A percentile compares a stretch with the other conserved stretches of the same genome.
These are phyloP conservation scores for Ploceus nigricollis DNA, from an alignment of 2,113 vertebrate genomes.

Conservation along the genomic window DNA sequence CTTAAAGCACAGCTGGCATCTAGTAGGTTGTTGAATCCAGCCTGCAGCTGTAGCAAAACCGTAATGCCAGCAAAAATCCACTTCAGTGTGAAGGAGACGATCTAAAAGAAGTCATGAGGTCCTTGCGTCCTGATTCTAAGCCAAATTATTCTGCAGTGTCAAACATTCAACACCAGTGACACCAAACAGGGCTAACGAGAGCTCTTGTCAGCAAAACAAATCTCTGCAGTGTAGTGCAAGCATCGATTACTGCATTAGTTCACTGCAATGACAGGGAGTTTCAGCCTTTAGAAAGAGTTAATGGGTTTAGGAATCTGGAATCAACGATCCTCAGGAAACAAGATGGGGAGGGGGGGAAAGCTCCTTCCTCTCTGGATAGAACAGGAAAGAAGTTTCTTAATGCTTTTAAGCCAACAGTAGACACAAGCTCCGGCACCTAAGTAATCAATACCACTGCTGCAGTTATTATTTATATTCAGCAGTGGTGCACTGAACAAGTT, in stretches of 20 bases:
- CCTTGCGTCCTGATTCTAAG: conserved; percentile 48
- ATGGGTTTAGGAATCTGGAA: conserved; percentile 16
- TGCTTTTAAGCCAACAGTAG: background rate
- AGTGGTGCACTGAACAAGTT: background rate
- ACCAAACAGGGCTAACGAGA: conserved; percentile 54
- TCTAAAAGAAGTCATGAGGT: conserved; percentile 10
- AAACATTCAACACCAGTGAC: conserved; percentile 37
- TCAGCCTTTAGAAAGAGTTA: background rate
- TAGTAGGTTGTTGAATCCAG: conserved; percentile 55
- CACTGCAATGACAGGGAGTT: conserved; percentile 26
- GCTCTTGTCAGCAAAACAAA: conserved; percentile 71
- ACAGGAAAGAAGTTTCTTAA: background rate
- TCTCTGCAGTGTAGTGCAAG: conserved; percentile 73
- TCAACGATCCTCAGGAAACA: conserved; percentile 37
- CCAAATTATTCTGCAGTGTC: conserved; percentile 64
- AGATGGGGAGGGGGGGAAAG: background rate
- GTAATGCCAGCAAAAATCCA: conserved; percentile 39
- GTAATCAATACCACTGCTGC: conserved; percentile 49
- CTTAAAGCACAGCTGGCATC: conserved; percentile 65
- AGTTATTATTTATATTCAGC: conserved; percentile 34
- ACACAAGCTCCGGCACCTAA: background rate
- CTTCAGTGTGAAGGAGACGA: conserved; percentile 15
- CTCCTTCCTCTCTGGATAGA: background rate
- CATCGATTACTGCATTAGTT: conserved; percentile 66
- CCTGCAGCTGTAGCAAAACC: conserved; percentile 36